Percentiles rank a stretch among this genome's conserved stretches.
Evolutionary conservation across 2,797 vertebrate species (phyloP).

Genomic region (Poeciliopsis infans): DNA sequence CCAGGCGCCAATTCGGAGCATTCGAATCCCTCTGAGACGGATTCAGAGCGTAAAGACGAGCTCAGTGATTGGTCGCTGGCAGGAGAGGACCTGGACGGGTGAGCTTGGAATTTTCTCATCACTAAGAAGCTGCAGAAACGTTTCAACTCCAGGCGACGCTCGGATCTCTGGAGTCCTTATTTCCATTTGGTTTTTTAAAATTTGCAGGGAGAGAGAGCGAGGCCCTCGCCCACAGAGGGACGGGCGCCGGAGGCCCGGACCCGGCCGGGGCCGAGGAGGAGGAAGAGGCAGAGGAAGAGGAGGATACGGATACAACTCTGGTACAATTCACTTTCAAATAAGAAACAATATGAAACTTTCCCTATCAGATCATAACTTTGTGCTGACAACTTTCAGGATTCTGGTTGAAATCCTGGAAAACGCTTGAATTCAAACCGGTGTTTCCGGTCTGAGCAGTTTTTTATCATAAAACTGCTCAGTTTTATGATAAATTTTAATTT

Average conservation of each 20-base stretch:
- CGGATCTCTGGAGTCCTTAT: background rate
- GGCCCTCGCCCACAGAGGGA: conserved; percentile 83
- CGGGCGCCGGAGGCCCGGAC: conserved; percentile 83
- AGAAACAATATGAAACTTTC: background rate
- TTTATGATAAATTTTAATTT: too few relatives aligned
- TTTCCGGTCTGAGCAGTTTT: too few relatives aligned
- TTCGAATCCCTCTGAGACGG: conserved; percentile 95
- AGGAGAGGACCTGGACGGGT: conserved; percentile 88
- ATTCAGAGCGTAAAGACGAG: conserved; percentile 95
- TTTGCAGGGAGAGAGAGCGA: conserved; percentile 79
- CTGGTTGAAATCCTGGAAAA: too few relatives aligned
- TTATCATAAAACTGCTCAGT: too few relatives aligned
- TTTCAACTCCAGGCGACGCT: background rate
- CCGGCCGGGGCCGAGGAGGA: conserved; percentile 89
- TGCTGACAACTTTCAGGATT: background rate
- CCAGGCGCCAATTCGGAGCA: conserved; percentile 96
- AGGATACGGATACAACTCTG: conserved; percentile 87
- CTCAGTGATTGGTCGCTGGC: conserved; percentile 97
- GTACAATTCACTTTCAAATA: conserved; percentile 72
- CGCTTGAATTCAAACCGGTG: too few relatives aligned
- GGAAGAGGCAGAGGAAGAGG: conserved; percentile 87
- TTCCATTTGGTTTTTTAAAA: background rate
- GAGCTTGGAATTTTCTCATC: background rate
- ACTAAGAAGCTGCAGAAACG: background rate
- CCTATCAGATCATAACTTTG: background rate